These are phyloP conservation scores for Perdita meconis DNA, from an alignment of 2,888 invertebrate species.

Conservation along the genomic window DNA sequence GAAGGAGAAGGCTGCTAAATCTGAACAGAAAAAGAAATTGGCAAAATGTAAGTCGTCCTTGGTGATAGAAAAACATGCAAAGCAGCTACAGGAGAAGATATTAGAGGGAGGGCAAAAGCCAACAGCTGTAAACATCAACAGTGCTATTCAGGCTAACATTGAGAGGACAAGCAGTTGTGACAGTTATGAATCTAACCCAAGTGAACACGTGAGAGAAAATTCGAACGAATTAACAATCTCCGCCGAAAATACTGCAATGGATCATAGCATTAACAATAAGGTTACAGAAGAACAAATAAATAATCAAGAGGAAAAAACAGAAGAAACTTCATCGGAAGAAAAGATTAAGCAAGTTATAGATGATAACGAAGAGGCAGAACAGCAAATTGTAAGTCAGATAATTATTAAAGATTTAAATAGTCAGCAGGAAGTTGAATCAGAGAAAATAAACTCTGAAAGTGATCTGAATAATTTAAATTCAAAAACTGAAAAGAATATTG, in stretches of 20 bases:
- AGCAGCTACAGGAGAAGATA: background rate
- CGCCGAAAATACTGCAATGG: background rate
- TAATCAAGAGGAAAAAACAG: too few relatives aligned
- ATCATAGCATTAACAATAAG: background rate
- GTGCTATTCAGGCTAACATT: background rate
- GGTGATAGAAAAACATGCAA: conserved; percentile 9
- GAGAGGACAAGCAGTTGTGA: background rate
- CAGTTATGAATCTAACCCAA: background rate
- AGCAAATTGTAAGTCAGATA: background rate
- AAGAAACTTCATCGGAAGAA: background rate
- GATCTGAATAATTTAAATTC: background rate
- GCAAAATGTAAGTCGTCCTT: background rate
- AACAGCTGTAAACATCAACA: too few relatives aligned
- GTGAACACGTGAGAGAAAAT: background rate
- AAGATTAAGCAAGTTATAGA: background rate
- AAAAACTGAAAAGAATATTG: background rate
- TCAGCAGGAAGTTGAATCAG: background rate
- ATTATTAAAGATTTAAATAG: background rate
- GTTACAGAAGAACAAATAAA: background rate
- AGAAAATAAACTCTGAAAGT: too few relatives aligned
- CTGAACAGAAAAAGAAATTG: conserved; percentile 13
- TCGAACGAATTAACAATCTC: background rate
- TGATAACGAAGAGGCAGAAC: background rate
- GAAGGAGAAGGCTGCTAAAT: conserved; percentile 51
- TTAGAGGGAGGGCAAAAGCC: background rate